A percentile compares a stretch with the other conserved stretches of the same genome.
These are phyloP conservation scores for Ursus arctos DNA, from an alignment of 2,113 vertebrate genomes.

Conservation along the genomic window DNA sequence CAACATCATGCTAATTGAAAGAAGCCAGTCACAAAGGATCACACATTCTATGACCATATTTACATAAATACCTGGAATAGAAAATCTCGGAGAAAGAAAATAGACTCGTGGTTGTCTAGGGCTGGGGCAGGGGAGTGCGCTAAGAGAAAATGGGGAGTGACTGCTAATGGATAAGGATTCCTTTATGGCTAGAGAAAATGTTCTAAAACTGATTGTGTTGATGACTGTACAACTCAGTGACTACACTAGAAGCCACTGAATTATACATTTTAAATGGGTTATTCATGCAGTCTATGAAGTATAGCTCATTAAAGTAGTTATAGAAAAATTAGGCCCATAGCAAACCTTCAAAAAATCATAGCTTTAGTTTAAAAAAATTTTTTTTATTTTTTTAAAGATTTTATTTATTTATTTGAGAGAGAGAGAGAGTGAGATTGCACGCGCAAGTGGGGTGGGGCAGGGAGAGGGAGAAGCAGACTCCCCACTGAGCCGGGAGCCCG, in stretches of 20 bases:
- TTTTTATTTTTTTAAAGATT: not conserved
- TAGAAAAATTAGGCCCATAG: constrained; percentile 14
- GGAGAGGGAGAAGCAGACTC: no score
- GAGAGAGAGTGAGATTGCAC: no score
- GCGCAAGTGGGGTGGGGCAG: no score
- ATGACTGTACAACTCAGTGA: not conserved
- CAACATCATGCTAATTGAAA: not conserved
- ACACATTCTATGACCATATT: not conserved
- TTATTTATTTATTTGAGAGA: not conserved
- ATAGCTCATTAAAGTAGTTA: constrained; percentile 49
- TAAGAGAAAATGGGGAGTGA: not conserved
- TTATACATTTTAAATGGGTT: constrained; percentile 18
- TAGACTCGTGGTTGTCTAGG: not conserved
- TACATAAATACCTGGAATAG: not conserved
- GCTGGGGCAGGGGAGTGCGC: not conserved
- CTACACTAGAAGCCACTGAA: not conserved
- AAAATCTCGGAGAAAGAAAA: not conserved
- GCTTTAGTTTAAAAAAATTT: not conserved
- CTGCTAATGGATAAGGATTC: not conserved
- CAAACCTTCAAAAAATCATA: constrained; percentile 40
- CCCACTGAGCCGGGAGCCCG: no score
- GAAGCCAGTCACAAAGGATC: not conserved
- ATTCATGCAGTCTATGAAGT: not conserved
- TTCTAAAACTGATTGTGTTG: constrained; percentile 16
- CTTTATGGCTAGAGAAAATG: constrained; percentile 33